Conservation (phyloP, 2,888 invertebrate genomes). For the Nebria salina region DNA sequence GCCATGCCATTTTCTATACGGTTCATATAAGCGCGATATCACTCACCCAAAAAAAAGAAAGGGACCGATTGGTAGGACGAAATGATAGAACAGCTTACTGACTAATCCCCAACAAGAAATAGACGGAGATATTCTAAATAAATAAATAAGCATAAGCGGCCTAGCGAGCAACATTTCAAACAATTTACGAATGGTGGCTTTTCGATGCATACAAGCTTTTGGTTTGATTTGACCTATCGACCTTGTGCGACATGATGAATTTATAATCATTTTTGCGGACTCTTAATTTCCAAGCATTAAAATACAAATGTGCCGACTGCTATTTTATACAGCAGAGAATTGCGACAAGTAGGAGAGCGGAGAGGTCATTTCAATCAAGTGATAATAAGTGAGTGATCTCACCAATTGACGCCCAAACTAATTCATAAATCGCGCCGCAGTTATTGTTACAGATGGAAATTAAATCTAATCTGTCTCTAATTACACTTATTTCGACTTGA, state of each 20-base stretch:
- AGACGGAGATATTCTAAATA: neutral
- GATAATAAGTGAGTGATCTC: neutral
- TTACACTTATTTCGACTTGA: too few species aligned
- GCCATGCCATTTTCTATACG: neutral
- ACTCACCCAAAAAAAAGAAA: neutral
- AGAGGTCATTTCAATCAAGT: neutral
- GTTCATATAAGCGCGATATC: neutral
- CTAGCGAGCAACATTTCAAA: too few species aligned
- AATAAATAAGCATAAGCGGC: neutral
- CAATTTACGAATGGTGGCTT: neutral
- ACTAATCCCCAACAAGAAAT: neutral
- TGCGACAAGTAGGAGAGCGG: neutral
- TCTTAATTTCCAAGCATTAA: neutral
- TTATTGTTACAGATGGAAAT: too few species aligned
- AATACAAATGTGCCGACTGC: neutral
- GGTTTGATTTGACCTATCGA: neutral
- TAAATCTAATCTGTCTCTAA: neutral
- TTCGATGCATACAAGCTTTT: neutral
- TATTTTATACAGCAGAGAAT: neutral
- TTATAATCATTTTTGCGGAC: neutral
- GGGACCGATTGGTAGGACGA: neutral
- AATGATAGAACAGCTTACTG: neutral
- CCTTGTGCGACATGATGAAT: neutral
- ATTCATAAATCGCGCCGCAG: neutral
- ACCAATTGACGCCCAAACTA: conserved; percentile 1